Base-by-base conservation (phyloP, 2,888 invertebrate species). In the Morinoia aosen region DNA sequence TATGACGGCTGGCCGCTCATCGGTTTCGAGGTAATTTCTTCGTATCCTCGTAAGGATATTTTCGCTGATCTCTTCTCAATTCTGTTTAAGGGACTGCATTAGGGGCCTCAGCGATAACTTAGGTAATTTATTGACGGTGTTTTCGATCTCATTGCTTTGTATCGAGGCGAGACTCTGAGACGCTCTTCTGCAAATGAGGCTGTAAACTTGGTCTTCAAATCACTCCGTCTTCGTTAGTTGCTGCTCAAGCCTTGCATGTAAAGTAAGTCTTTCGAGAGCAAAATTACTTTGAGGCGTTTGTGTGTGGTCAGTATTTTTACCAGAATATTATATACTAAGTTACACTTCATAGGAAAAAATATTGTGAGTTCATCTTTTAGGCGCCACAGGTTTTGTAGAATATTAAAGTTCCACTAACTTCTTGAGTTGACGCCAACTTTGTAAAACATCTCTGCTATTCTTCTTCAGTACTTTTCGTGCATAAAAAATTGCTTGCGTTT, bases 111-210 rank as follows among this genome's bases (percentile, higher is more conserved):
- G 88, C 0, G 48, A 90, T 40, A 39, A 90, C 39, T 90, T 90
- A 40, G 48, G 90, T 39, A 19, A 48, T 90, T 90, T 90, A 90
- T 40, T 90, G 90, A 16, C 39, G 90, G 48, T 90, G 90, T 90
- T 90, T 76, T 76, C 76, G 76, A 76, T 76, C 76, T 76, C 76
- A 19, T 76, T 76, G 76, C 33, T 76, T 76, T 76, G 76, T 76
- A 33, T 76, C 76, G 19, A 33, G 76, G 76, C 76, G 76, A 33
- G 19, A 10, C 3, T 5, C 61, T 61, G 19, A 61, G 61, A 61
- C 8, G 76, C 76, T 19, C 76, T 76, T 76, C 76, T 76, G 76
- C 33, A 33, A 76, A 76, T 76, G 76, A 76, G 33, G 33, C 76
- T 33, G 76, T 76, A 76, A 76, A 76, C 8, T 76, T 7, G 12